phyloP scores from a whole-genome alignment of 2,797 vertebrate genomes.

The Myoxocephalus aenaeus region DNA sequence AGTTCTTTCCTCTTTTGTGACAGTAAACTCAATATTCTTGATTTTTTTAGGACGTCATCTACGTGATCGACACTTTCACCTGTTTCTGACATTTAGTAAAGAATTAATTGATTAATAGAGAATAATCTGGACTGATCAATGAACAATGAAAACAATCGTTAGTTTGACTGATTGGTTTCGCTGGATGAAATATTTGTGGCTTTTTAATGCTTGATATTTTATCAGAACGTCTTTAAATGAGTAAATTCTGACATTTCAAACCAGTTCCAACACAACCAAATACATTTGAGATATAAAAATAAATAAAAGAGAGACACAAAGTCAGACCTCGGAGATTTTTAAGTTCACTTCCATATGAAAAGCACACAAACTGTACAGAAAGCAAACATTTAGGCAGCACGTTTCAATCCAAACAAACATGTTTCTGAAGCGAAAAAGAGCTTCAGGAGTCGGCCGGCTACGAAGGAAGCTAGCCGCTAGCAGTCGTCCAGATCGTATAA shows the following conservation, averaged over 20 bases:
- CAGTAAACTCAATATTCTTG: no score
- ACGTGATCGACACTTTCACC: no score
- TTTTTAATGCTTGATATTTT: no score
- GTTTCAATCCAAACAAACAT: slow-evolving; percentile 32
- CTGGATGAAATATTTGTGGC: neutral
- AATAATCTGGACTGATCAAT: no score
- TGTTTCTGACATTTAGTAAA: no score
- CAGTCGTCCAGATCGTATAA: slow-evolving; percentile 55
- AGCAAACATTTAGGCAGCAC: slow-evolving; percentile 54
- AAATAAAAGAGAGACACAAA: neutral
- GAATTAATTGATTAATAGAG: no score
- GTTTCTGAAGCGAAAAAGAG: slow-evolving; percentile 30
- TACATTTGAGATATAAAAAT: neutral
- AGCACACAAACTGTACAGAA: slow-evolving; percentile 53
- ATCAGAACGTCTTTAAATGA: neutral
- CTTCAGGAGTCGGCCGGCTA: slow-evolving; percentile 15
- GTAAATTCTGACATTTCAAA: neutral
- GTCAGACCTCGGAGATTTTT: slow-evolving; percentile 40
- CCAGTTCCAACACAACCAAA: neutral
- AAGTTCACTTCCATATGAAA: slow-evolving; percentile 67
- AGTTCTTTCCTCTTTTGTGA: no score
- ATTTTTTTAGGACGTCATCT: no score
- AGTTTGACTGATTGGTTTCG: neutral
- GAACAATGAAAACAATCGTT: no score
- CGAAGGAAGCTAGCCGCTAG: slow-evolving; percentile 20